A percentile compares a stretch with the other conserved stretches of the same genome.
Evolutionary conservation across 2,113 vertebrate genomes (phyloP).

Genomic region (Aptenodytes patagonicus): DNA sequence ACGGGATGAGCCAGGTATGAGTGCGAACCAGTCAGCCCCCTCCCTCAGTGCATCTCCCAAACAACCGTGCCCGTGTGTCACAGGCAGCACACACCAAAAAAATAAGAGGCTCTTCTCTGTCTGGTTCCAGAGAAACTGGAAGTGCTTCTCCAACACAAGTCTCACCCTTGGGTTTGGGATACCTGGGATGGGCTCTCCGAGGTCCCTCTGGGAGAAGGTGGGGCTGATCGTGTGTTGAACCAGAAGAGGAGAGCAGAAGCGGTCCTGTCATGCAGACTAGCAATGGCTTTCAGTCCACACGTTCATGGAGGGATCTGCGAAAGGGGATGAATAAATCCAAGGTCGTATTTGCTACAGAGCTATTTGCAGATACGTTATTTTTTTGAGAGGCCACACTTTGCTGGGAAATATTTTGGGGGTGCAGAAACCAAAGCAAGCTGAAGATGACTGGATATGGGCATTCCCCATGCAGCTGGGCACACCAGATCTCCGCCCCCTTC

Average conservation of each 20-base stretch:
- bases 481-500: background rate
- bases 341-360: background rate
- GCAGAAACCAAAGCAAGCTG: background rate
- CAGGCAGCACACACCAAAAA: background rate
- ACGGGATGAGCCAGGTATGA: too few relatives aligned
- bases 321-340: background rate
- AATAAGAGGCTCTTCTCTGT: rapidly evolving
- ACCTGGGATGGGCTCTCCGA: background rate
- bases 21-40: rapidly evolving
- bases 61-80: rapidly evolving
- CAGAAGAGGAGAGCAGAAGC: background rate
- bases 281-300: background rate
- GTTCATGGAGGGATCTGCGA: background rate
- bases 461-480: background rate
- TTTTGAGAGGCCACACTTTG: background rate
- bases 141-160: background rate
- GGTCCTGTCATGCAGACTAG: too few relatives aligned
- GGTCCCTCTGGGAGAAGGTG: background rate
- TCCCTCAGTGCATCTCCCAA: rapidly evolving
- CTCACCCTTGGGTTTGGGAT: background rate
- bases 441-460: background rate
- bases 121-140: rapidly evolving
- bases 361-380: background rate
- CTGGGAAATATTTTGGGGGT: background rate
- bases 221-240: background rate